Conservation (phyloP, 2,113 vertebrate species). For the Columba livia region DNA sequence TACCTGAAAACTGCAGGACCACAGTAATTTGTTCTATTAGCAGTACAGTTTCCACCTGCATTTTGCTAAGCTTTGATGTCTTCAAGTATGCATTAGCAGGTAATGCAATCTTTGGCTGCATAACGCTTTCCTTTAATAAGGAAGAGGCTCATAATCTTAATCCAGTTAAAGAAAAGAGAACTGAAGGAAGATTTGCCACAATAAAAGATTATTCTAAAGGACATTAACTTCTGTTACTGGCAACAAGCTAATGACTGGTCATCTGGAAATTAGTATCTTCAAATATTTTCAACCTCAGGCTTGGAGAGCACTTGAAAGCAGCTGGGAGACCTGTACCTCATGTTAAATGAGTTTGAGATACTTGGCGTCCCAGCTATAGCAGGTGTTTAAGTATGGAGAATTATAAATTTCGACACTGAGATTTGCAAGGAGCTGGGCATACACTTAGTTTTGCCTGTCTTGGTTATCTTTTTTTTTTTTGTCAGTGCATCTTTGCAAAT, state of each 20-base stretch:
- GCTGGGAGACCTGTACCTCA: background rate
- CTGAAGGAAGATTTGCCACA: background rate
- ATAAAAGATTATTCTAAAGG: background rate
- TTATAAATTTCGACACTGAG: background rate
- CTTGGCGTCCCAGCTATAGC: background rate
- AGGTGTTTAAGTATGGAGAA: background rate
- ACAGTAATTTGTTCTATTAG: conserved; percentile 23
- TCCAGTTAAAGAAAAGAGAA: background rate
- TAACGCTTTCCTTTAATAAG: conserved; percentile 23
- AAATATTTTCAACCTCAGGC: background rate
- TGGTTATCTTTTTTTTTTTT: background rate
- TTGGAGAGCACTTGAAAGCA: background rate
- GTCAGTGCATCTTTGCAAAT: background rate
- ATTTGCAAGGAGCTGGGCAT: background rate
- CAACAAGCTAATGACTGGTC: background rate
- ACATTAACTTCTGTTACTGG: background rate
- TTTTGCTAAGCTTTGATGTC: conserved; percentile 6
- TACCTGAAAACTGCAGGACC: background rate
- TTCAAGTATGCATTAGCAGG: background rate
- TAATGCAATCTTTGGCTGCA: conserved; percentile 15
- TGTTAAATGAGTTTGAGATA: background rate
- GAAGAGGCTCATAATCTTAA: conserved; percentile 32
- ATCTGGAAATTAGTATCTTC: background rate
- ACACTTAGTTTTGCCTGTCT: background rate
- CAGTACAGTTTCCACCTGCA: conserved; percentile 18